phyloP scores from a whole-genome alignment of 2,888 invertebrate species.

The Leptopilina myrica region DNA sequence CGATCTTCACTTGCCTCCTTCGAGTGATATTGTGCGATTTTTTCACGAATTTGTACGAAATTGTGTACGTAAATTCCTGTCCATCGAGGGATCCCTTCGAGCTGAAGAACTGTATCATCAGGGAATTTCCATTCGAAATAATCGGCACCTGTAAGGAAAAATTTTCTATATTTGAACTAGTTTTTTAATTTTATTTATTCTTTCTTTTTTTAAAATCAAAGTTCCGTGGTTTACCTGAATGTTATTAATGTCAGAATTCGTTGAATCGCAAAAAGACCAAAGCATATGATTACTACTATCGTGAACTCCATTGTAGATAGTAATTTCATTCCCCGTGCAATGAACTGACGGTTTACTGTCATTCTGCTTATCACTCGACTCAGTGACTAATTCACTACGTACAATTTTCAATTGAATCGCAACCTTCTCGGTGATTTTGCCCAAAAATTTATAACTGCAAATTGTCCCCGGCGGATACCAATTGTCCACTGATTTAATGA shows the following conservation, averaged over 20 bases:
- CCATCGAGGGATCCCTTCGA: constrained; percentile 68
- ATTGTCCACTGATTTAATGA: constrained; percentile 62
- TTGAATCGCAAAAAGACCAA: constrained; percentile 70
- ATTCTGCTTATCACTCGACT: constrained; percentile 56
- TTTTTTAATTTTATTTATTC: no score
- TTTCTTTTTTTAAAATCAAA: no score
- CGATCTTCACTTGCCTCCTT: constrained; percentile 55
- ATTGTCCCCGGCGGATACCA: constrained; percentile 69
- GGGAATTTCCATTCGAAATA: constrained; percentile 64
- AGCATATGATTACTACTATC: constrained; percentile 63
- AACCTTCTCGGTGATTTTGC: constrained; percentile 62
- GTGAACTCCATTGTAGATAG: constrained; percentile 67
- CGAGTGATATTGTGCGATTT: constrained; percentile 60
- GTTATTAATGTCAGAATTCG: constrained; percentile 69
- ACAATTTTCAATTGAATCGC: constrained; percentile 66
- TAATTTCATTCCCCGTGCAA: constrained; percentile 68
- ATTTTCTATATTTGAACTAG: no score
- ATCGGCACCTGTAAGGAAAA: constrained; percentile 62
- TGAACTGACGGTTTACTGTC: constrained; percentile 56
- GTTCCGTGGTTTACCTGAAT: constrained; percentile 57
- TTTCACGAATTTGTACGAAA: constrained; percentile 66
- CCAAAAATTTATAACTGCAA: constrained; percentile 66
- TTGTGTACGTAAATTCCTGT: constrained; percentile 69
- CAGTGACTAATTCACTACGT: constrained; percentile 53
- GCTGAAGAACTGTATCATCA: constrained; percentile 69